A percentile compares a stretch with the other conserved stretches of the same genome.
These are phyloP conservation scores for Heliocidaris tuberculata DNA, from an alignment of 35 echinoderm and acorn worm genomes.

Conservation along the genomic window DNA sequence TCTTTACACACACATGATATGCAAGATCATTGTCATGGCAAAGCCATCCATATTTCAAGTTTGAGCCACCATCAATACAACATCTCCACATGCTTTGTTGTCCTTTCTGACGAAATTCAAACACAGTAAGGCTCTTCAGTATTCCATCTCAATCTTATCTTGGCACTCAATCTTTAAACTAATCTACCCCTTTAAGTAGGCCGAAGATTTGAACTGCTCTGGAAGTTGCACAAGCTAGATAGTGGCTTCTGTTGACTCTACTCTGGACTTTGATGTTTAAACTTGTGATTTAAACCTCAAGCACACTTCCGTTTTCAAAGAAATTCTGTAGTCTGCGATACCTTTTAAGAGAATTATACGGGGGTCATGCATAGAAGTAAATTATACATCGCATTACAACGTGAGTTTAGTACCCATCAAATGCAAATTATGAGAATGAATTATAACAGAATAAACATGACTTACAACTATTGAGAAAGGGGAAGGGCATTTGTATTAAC, in stretches of 20 bases:
- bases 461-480: too few relatives aligned
- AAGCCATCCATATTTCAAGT: neutral
- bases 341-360: neutral
- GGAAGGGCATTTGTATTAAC: too few relatives aligned
- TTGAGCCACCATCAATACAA: neutral
- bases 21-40: neutral
- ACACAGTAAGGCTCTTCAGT: neutral
- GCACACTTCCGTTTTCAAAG: conserved; percentile 33
- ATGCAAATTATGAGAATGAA: neutral
- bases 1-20: neutral
- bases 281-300: neutral
- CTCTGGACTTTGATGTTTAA: neutral
- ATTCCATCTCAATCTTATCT: neutral
- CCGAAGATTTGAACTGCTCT: neutral
- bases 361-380: neutral
- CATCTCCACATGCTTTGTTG: neutral
- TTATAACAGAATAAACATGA: too few relatives aligned
- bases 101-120: neutral
- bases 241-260: neutral
- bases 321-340: neutral
- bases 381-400: neutral
- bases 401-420: neutral
- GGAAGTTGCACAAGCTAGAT: neutral
- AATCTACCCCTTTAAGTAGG: neutral
- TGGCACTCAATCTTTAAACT: neutral